Evolutionary conservation across 2,797 vertebrate genomes (phyloP), one percentile per base, ranked within the genome.

Genomic region (Thaleichthys pacificus): DNA sequence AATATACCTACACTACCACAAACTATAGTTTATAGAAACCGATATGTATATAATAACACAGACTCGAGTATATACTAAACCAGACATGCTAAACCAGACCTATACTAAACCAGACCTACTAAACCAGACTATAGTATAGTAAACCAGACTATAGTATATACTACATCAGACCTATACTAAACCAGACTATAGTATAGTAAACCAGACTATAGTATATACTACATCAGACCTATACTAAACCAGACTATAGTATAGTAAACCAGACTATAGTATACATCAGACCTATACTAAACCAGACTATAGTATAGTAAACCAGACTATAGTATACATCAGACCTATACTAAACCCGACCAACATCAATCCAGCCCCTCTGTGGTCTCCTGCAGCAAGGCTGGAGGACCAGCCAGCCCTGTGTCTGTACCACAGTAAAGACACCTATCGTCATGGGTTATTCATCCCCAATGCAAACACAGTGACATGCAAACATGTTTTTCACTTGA

Each of bases 391-490:
- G 63, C 68, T n/a, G 56, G 42, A 51, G 22, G 56, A 32, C 61
- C 30, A 78, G 60, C 72, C 65, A 64, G 47, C 76, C 74, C 1
- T 73, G 78, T 76, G 78, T 73, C 51, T 80, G 32, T 51, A 67
- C 66, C 35, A 66, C 62, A 66, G 73, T 22, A 24, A 77, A 78
- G 68, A 78, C 80, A 86, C 78, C 73, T 77, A 69, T 15, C 38
- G 30, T 74, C 76, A 86, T 90, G 69, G 71, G 88, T 87, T 42
- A 84, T 88, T 82, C 6, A 89, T 80, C 56, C 72, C 15, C 58
- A 85, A 90, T 84, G 83, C 86, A 89, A 90, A 87, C 85, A 86
- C 80, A 21, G 73, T 77, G 84, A 86, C 87, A 82, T 89, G 86
- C 84, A 89, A 89, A 88, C 87, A 82, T 86, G 80, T 85, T 86